Evolutionary conservation across 1,140 invertebrate genomes (phyloP), one percentile per base, ranked within the genome.

Genomic region (Caenorhabditis briggsae): DNA sequence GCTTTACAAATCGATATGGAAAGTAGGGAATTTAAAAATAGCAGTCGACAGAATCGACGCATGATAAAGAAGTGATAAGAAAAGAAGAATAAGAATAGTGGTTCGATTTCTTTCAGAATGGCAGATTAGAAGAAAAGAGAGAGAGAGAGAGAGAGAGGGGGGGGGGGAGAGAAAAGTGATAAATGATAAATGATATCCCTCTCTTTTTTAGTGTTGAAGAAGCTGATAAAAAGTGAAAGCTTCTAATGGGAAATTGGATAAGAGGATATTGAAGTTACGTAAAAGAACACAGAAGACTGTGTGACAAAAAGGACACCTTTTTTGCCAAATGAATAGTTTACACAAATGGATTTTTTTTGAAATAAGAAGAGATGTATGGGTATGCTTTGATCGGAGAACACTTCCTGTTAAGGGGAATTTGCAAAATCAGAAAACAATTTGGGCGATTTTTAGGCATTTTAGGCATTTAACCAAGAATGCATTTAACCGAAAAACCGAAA

Each of bases 261-360:
- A 70, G 41, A 11, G 2, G 41, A 64, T 33, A 33, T 33, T 1
- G 20, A 20, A 43, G 41, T 33, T 33, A 33, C 33, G 33, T 33
- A 33, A 46, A 18, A 43, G 64, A 46, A 70, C 20, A 33, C 9
- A 18, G 18, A 18, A 14, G 33, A 18, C 33, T 65, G 64, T 70
- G 64, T 70, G 64, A 70, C 64, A 70, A 70, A 70, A 70, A 70
- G 64, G 64, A 70, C 64, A 70, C 64, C 33, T 70, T 70, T 50
- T 16, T 33, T 33, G 33, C 33, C 33, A 33, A 33, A 33, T 33
- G 50, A 53, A 53, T 53, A 53, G 50, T 53, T 53, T 53, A 53
- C 50, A 53, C 50, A 14, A 16, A 33, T 33, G 33, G 33, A 33
- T 33, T 33, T 33, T 33, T 33, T 33, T 2, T 33, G 3, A 33